These are phyloP conservation scores for Orchestia grillus DNA, from an alignment of 1,140 invertebrate species.

Conservation along the genomic window DNA sequence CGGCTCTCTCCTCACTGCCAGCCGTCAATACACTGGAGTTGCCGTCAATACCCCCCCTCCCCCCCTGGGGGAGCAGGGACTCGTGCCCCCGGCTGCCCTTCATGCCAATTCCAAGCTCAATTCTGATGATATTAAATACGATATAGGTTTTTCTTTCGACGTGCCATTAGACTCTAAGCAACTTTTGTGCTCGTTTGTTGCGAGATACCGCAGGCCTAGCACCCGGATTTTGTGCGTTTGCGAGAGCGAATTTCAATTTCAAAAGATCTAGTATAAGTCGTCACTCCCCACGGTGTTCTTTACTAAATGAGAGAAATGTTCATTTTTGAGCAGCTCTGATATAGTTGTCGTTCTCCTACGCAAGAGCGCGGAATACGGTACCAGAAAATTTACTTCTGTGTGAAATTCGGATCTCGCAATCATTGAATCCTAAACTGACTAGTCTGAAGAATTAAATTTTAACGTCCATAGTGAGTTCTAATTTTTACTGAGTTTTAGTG, in stretches of 20 bases:
- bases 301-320: background rate
- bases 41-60: background rate
- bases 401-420: background rate
- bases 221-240: background rate
- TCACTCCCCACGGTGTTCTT: background rate
- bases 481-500: no score
- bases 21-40: background rate
- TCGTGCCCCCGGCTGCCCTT: background rate
- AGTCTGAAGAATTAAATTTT: no score
- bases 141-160: background rate
- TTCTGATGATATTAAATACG: background rate
- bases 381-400: background rate
- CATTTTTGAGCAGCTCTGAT: background rate
- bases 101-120: background rate
- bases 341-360: background rate
- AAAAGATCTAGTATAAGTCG: background rate
- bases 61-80: background rate
- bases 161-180: background rate
- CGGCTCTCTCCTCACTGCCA: background rate
- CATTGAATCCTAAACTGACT: no score
- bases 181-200: background rate
- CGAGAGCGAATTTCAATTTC: background rate
- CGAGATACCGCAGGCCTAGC: background rate
- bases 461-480: no score
- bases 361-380: background rate